Evolutionary conservation across 2,888 invertebrate genomes (phyloP).

Genomic region (Habroteleia sp.): DNA sequence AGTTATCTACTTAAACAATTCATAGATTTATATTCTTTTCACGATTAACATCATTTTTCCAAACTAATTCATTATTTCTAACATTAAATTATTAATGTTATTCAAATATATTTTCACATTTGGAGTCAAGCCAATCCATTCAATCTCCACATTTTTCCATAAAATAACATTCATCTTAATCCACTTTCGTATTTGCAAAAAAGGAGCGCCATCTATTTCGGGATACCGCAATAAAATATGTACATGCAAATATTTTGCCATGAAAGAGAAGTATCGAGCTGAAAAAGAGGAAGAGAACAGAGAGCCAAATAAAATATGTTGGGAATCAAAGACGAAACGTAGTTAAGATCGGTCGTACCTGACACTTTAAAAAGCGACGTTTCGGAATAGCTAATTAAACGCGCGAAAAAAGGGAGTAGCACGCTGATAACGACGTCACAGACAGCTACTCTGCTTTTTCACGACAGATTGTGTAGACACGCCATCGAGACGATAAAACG

Average conservation of each 20-base stretch:
- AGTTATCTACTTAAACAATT: too few species aligned
- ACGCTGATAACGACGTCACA: constrained; percentile 46
- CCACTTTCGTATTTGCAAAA: constrained; percentile 9
- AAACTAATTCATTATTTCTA: constrained; percentile 41
- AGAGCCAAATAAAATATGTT: constrained; percentile 34
- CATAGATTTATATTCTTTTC: too few species aligned
- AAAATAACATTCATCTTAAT: constrained; percentile 50
- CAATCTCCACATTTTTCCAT: constrained; percentile 53
- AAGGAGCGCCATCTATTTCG: constrained; percentile 27
- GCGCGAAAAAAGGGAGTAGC: constrained; percentile 42
- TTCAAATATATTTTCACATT: constrained; percentile 46
- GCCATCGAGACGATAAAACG: constrained; percentile 38
- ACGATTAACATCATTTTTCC: constrained; percentile 21
- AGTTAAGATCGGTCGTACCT: constrained; percentile 26
- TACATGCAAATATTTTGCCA: constrained; percentile 27
- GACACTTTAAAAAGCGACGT: constrained; percentile 45
- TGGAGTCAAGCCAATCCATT: constrained; percentile 40
- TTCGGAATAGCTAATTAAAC: constrained; percentile 57
- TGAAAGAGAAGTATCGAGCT: constrained; percentile 16
- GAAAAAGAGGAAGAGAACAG: background rate
- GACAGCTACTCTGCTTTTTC: constrained; percentile 50
- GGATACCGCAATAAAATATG: constrained; percentile 23
- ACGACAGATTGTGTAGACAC: constrained; percentile 51
- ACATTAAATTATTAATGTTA: constrained; percentile 39
- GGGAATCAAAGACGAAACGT: constrained; percentile 39